phyloP scores from a whole-genome alignment of 1,140 invertebrate genomes.

The Tetramorium simillimum region DNA sequence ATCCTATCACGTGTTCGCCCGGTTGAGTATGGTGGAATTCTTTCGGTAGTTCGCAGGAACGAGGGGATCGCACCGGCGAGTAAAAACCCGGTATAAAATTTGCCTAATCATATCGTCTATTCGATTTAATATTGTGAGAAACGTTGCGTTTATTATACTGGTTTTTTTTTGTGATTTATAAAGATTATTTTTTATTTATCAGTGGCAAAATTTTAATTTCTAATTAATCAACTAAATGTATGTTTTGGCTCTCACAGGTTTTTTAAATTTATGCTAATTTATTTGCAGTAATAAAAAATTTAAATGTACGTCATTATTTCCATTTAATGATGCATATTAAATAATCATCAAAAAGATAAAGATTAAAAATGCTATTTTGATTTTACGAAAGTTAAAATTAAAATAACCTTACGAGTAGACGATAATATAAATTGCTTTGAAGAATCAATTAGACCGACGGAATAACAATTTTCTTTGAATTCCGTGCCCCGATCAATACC shows the following conservation, averaged over 20 bases:
- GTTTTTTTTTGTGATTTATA: neutral
- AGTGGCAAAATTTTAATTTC: neutral
- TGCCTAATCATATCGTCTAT: neutral
- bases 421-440: slow-evolving; percentile 40
- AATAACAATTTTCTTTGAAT: slow-evolving; percentile 33
- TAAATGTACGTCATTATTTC: neutral
- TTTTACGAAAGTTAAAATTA: neutral
- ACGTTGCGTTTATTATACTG: neutral
- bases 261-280: neutral
- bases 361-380: neutral
- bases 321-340: neutral
- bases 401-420: slow-evolving; percentile 7
- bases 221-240: neutral
- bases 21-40: slow-evolving; percentile 20
- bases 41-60: slow-evolving; percentile 8
- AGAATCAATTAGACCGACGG: slow-evolving; percentile 4
- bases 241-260: neutral
- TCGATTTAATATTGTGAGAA: neutral
- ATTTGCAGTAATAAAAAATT: neutral
- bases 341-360: neutral
- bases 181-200: neutral
- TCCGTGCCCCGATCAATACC: slow-evolving; percentile 36
- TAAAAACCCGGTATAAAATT: neutral
- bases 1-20: slow-evolving; percentile 30
- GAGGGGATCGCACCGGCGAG: neutral